Percentiles rank a stretch among this genome's conserved stretches.
phyloP scores from a whole-genome alignment of 2,797 vertebrate species.

The Periophthalmus magnuspinnatus region DNA sequence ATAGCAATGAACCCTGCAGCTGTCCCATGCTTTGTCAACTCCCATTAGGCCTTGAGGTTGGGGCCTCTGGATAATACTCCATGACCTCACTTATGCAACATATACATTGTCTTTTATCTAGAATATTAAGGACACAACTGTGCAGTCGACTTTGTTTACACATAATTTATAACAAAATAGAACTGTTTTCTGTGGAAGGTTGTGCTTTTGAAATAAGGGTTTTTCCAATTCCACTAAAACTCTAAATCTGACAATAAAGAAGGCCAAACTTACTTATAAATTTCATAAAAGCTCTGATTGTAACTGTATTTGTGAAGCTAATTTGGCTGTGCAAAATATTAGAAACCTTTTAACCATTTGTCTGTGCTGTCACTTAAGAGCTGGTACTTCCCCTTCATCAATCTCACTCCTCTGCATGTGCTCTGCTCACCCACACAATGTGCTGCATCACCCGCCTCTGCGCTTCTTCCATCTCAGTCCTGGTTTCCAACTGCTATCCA shows the following conservation, averaged over 20 bases:
- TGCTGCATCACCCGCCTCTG: slow-evolving; percentile 48
- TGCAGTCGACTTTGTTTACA: too few relatives aligned
- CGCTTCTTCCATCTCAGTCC: slow-evolving; percentile 33
- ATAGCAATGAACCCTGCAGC: slow-evolving; percentile 58
- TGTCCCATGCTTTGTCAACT: slow-evolving; percentile 57
- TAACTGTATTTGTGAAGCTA: slow-evolving; percentile 24
- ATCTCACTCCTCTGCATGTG: slow-evolving; percentile 42
- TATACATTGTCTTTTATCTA: slow-evolving; percentile 29
- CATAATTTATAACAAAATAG: background rate
- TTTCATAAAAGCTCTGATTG: slow-evolving; percentile 21
- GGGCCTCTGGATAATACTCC: slow-evolving; percentile 35
- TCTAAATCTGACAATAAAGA: background rate
- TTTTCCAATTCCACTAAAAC: background rate
- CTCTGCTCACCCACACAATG: slow-evolving; percentile 46
- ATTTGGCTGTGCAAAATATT: slow-evolving; percentile 41
- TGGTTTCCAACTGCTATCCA: slow-evolving; percentile 6
- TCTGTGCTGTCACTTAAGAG: slow-evolving; percentile 43
- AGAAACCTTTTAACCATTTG: slow-evolving; percentile 46
- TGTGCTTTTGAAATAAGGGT: background rate
- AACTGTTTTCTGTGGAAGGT: background rate
- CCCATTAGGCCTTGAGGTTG: slow-evolving; percentile 35
- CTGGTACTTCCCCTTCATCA: slow-evolving; percentile 50
- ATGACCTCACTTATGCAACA: slow-evolving; percentile 12
- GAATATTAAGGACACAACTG: slow-evolving; percentile 19
- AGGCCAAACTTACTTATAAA: background rate